Base-by-base conservation (phyloP, 2,797 vertebrate species). In the Protonibea diacanthus region DNA sequence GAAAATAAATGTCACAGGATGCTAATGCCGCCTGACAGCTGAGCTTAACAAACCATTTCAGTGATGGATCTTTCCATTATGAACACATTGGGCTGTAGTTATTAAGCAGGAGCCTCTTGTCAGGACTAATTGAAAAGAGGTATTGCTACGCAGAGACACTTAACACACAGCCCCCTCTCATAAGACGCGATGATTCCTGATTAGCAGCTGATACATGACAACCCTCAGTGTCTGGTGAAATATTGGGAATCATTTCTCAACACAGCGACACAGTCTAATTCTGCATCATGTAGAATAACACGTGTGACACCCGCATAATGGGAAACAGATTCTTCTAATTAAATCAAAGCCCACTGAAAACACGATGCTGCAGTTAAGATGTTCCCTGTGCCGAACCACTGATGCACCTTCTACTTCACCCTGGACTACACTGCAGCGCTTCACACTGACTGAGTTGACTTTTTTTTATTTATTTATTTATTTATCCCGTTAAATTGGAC, bases 11-110 rank as follows among this genome's bases (percentile, higher is more conserved):
- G 44, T 58, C 47, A 57, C 13, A 48, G n/a, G 42, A 63, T 27
- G 60, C 21, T 59, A 59, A 62, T 55, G 25, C 38, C 47, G 53
- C 49, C 53, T 17, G 71, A 82, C 74, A 78, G 33, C 71, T 57
- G 25, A 63, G 40, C 33, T 42, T 42, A 58, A 57, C 42, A 11
- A 23, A 74, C 21, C 20, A 21, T 47, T 48, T 65, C 21, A 38
- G 40, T 49, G 51, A 72, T 21, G 20, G 60, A 68, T 42, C 21
- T 61, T 14, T 40, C 42, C 42, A 58, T 78, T 40, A 68, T 52
- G 25, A 77, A 68, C 27, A 72, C 60, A 48, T 25, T 42, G 23
- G n/a, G 33, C 44, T 62, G 29, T 2, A 15, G 27, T 47, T 15
- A 60, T 25, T 60, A 64, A 44, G 38, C 27, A 25, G 15, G 8